These are phyloP conservation scores for Aleadryas rufinucha DNA, from an alignment of 2,113 vertebrate genomes.

Conservation along the genomic window DNA sequence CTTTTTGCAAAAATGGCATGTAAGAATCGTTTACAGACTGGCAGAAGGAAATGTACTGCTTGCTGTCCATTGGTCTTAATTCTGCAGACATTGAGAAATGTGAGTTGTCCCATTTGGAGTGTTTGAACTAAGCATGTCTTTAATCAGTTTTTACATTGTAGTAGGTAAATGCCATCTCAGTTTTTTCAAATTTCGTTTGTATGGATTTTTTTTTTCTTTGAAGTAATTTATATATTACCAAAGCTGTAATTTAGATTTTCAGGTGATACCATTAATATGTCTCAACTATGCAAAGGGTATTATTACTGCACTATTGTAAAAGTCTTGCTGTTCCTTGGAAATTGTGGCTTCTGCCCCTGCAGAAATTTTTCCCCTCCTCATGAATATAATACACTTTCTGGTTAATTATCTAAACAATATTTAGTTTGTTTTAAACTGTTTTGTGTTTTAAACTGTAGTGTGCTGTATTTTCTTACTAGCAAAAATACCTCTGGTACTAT, in stretches of 20 bases:
- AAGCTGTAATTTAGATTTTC: not conserved
- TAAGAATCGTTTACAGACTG: not conserved
- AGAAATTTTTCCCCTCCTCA: not conserved
- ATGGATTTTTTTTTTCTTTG: not conserved
- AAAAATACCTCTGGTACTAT: not conserved
- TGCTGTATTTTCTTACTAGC: not conserved
- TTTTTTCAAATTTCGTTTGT: not conserved
- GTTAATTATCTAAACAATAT: not conserved
- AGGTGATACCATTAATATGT: not conserved
- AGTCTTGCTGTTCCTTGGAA: not conserved
- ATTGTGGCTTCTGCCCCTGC: not conserved
- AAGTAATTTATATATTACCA: not conserved
- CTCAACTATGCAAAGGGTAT: not conserved
- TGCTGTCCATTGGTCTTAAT: not conserved
- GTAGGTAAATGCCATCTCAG: not conserved
- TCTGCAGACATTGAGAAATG: not conserved
- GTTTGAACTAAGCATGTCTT: not conserved
- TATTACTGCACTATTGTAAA: not conserved
- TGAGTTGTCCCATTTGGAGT: not conserved
- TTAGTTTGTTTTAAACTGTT: not conserved
- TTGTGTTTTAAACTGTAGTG: not conserved
- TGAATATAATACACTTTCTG: not conserved
- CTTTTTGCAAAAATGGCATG: not conserved
- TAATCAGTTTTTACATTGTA: not conserved
- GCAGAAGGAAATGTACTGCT: not conserved